Evolutionary conservation across 2,113 vertebrate genomes (phyloP), one percentile per base, ranked within the genome.

Genomic region (Girardinichthys multiradiatus): DNA sequence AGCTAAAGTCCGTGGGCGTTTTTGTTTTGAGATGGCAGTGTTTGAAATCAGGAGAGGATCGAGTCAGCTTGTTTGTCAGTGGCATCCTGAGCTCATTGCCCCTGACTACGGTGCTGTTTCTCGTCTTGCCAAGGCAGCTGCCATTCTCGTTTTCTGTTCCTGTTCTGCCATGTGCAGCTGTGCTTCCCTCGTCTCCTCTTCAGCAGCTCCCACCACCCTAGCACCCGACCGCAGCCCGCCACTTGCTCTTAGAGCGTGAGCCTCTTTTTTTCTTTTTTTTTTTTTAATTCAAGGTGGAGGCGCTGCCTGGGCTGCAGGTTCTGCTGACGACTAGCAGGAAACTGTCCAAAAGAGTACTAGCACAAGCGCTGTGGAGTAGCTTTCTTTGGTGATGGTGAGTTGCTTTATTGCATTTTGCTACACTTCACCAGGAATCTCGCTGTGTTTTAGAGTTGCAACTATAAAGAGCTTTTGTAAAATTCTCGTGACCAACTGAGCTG

Each of bases 1-100:
- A 86, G 91, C 85, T 81, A 64, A 90, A 90, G 92, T 91, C 94
- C 93, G 95, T 95, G 95, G 95, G 95, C 90, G 95, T 93, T 94
- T 91, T 93, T 94, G 93, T 94, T 94, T 93, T 94, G 93, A 93
- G 90, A 94, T 94, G 94, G 93, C 91, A 94, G 91, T 89, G 83
- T 92, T 84, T 91, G 93, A 92, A 89, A 86, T 70, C 86, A 88
- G 90, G 85, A 90, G 90, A 89, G 78, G 85, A 92, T 64, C 84
- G 31, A 90, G 86, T 80, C 82, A 79, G 82, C 84, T 73, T 59
- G 79, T 81, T 87, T 93, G 87, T 81, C 93, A 90, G 87, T 69
- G 83, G 87, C 89, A 87, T 54, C 63, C 79, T 85, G 88, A 87
- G 86, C 86, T 84, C 27, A 64, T 84, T 62, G 85, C 85, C 89